A percentile compares a stretch with the other conserved stretches of the same genome.
phyloP scores from a whole-genome alignment of 2,888 invertebrate species.

The Chymomyza fuscimana region DNA sequence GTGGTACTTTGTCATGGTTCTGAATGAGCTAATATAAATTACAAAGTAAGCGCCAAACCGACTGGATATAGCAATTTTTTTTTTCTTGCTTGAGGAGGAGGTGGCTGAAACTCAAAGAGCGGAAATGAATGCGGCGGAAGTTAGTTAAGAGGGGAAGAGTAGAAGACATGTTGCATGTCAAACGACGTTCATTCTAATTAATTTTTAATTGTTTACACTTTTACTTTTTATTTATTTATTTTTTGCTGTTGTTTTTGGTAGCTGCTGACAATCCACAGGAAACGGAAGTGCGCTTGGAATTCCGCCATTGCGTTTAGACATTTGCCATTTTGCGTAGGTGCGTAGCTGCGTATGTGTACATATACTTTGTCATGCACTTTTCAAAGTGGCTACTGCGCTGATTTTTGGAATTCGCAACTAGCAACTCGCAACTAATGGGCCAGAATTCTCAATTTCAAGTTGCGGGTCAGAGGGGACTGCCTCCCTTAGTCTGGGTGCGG shows the following conservation, averaged over 20 bases:
- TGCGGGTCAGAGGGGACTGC: not conserved
- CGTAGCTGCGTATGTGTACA: not conserved
- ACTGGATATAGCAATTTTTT: not conserved
- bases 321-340: not conserved
- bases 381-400: not conserved
- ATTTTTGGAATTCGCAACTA: not conserved
- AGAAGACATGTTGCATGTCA: conserved; percentile 46
- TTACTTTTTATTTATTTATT: conserved; percentile 25
- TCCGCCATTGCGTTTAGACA: not conserved
- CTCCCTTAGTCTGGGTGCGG: not conserved
- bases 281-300: conserved; percentile 38
- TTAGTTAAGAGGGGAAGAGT: too few species aligned
- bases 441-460: not conserved
- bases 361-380: not conserved
- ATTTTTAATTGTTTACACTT: conserved; percentile 73
- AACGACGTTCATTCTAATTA: conserved; percentile 67
- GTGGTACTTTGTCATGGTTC: conserved; percentile 2
- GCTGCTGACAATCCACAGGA: conserved; percentile 51
- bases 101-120: not conserved
- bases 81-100: too few species aligned
- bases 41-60: conserved; percentile 3
- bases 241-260: not conserved
- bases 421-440: not conserved
- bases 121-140: conserved; percentile 1
- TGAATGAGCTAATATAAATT: conserved; percentile 9